These are phyloP conservation scores for Calliphora vomitoria DNA, from an alignment of 2,888 invertebrate species.

Conservation along the genomic window DNA sequence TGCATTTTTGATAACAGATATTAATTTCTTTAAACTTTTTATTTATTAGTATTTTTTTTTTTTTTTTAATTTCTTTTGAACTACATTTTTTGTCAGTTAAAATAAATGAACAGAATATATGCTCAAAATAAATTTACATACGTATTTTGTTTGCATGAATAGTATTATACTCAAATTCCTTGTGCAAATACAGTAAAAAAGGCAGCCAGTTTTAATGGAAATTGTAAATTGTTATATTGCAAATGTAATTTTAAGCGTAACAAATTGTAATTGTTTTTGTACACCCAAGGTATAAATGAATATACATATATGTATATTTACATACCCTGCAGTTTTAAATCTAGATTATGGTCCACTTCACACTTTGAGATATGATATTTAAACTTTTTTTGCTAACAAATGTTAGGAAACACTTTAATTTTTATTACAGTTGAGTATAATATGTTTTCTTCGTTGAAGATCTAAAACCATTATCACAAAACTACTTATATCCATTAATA, in stretches of 20 bases:
- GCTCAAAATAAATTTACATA: neutral
- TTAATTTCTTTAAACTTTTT: no score
- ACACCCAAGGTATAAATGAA: neutral
- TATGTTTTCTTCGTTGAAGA: no score
- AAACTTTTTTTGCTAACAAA: no score
- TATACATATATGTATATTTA: neutral
- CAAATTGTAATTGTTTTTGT: slow-evolving; percentile 79
- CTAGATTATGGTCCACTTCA: no score
- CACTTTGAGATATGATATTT: no score
- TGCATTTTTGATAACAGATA: no score
- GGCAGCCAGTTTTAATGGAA: slow-evolving; percentile 69
- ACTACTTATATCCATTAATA: no score
- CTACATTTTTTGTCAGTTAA: slow-evolving; percentile 27
- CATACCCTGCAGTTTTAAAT: no score
- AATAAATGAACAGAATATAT: slow-evolving; percentile 44
- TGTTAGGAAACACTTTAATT: no score
- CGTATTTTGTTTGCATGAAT: slow-evolving; percentile 28
- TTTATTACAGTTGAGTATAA: no score
- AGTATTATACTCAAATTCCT: slow-evolving; percentile 9
- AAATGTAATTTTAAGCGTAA: slow-evolving; percentile 83
- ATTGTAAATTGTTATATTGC: slow-evolving; percentile 78
- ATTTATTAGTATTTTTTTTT: no score
- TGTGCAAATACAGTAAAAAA: slow-evolving; percentile 1
- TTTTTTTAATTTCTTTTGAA: neutral
- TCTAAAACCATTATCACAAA: no score